These are phyloP conservation scores for Sebastes matsubarae DNA, from an alignment of 2,797 vertebrate genomes.

Conservation along the genomic window DNA sequence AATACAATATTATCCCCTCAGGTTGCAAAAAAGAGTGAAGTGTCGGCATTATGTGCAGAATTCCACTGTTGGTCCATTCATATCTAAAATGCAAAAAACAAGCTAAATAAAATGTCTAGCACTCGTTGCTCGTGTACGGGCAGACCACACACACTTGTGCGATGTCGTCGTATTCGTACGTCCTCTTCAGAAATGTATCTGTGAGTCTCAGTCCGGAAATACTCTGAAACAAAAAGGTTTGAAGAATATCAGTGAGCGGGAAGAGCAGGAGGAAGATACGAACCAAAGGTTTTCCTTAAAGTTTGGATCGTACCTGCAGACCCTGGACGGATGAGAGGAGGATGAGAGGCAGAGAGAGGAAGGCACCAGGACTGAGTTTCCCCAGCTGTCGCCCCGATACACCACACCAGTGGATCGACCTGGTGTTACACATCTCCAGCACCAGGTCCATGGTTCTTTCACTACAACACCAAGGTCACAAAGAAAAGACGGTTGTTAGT, in stretches of 20 bases:
- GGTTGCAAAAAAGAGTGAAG: slow-evolving; percentile 59
- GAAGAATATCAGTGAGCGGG: not conserved
- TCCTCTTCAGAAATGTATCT: slow-evolving; percentile 97
- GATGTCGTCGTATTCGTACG: slow-evolving; percentile 97
- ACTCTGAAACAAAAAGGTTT: slow-evolving; percentile 81
- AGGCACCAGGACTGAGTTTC: slow-evolving; percentile 91
- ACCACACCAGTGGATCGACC: slow-evolving; percentile 96
- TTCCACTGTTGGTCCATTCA: slow-evolving; percentile 79
- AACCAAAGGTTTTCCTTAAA: no score
- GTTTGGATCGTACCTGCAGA: slow-evolving; percentile 87
- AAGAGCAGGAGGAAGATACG: not conserved
- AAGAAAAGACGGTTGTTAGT: not conserved
- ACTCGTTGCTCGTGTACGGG: slow-evolving; percentile 85
- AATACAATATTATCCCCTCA: slow-evolving; percentile 57
- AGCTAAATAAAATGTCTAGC: slow-evolving; percentile 67
- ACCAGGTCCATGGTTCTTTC: slow-evolving; percentile 98
- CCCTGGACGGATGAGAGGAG: slow-evolving; percentile 95
- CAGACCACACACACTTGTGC: slow-evolving; percentile 97
- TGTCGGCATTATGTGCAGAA: slow-evolving; percentile 56
- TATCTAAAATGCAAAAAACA: slow-evolving; percentile 50
- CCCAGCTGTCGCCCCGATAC: slow-evolving; percentile 95
- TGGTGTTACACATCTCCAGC: slow-evolving; percentile 97
- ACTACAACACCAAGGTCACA: slow-evolving; percentile 73
- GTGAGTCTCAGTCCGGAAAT: slow-evolving; percentile 96
- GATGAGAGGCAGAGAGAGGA: slow-evolving; percentile 91